phyloP scores from a whole-genome alignment of 2,113 vertebrate species.

The Pollimyrus isidori region DNA sequence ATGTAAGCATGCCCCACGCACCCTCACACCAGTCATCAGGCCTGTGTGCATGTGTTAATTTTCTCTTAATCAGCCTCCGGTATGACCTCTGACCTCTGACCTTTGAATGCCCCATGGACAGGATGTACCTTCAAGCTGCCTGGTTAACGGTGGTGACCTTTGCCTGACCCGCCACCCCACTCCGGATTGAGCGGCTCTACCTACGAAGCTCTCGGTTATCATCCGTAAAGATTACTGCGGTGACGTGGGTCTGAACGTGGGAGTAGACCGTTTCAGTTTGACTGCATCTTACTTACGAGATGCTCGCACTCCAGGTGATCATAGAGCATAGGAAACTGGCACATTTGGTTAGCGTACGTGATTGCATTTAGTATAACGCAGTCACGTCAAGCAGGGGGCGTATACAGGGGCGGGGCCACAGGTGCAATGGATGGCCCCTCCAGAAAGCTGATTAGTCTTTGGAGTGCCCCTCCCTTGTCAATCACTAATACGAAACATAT shows the following conservation, averaged over 20 bases:
- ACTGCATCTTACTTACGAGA: not conserved
- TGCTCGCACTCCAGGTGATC: not conserved
- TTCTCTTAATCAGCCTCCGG: constrained; percentile 27
- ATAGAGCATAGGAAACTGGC: not conserved
- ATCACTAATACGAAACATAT: not conserved
- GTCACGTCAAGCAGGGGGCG: not conserved
- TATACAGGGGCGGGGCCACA: not conserved
- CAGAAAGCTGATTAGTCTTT: not conserved
- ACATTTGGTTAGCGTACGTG: not conserved
- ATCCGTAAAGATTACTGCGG: not conserved
- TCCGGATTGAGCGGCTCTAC: not conserved
- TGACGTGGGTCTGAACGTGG: not conserved
- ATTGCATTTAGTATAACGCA: not conserved
- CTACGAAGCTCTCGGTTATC: not conserved
- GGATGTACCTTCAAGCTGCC: constrained; percentile 32
- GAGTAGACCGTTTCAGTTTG: not conserved
- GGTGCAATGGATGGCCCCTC: not conserved
- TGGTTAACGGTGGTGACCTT: not conserved
- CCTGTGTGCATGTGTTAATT: constrained; percentile 15
- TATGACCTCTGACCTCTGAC: constrained; percentile 45
- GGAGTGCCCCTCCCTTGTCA: not conserved
- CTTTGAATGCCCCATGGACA: constrained; percentile 43
- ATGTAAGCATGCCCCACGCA: not conserved
- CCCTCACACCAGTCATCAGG: not conserved
- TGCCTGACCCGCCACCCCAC: not conserved